A percentile compares a stretch with the other conserved stretches of the same genome.
Conservation (phyloP, 2,113 vertebrate species). For the Choloepus hoffmanni region DNA sequence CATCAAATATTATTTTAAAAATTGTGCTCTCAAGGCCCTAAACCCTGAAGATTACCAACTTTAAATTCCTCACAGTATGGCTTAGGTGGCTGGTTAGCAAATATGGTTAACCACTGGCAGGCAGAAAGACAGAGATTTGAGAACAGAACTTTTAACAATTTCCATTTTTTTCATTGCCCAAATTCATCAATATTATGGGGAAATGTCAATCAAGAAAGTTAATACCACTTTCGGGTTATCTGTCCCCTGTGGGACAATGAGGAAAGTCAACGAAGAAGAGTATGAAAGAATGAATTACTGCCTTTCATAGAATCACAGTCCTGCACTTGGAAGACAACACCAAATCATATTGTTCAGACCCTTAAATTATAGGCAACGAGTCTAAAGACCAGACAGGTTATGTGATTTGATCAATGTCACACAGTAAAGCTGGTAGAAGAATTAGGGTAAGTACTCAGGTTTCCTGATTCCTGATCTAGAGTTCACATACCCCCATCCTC, state of each 20-base stretch:
- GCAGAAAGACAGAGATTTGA: not conserved
- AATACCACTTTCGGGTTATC: not conserved
- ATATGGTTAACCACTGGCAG: accelerated
- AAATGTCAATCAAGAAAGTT: conserved; percentile 11
- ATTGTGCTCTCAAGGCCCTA: conserved; percentile 2
- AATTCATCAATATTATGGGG: not conserved
- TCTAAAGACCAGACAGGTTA: not conserved
- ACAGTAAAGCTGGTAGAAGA: not conserved
- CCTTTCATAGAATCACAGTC: not conserved
- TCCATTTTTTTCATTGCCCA: not conserved
- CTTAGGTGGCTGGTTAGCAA: not conserved
- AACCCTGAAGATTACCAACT: not conserved
- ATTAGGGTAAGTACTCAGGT: not conserved
- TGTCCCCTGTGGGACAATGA: not conserved
- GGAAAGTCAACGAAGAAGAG: not conserved
- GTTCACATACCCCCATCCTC: not conserved
- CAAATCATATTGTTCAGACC: not conserved
- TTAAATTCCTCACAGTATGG: not conserved
- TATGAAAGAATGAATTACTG: not conserved
- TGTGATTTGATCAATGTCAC: not conserved
- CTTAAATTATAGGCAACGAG: not conserved
- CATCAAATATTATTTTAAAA: conserved; percentile 45
- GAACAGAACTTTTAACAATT: not conserved
- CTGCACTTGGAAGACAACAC: not conserved
- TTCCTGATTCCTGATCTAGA: not conserved